Conservation (phyloP, 2,113 vertebrate genomes). For the Eupsittula cactorum region DNA sequence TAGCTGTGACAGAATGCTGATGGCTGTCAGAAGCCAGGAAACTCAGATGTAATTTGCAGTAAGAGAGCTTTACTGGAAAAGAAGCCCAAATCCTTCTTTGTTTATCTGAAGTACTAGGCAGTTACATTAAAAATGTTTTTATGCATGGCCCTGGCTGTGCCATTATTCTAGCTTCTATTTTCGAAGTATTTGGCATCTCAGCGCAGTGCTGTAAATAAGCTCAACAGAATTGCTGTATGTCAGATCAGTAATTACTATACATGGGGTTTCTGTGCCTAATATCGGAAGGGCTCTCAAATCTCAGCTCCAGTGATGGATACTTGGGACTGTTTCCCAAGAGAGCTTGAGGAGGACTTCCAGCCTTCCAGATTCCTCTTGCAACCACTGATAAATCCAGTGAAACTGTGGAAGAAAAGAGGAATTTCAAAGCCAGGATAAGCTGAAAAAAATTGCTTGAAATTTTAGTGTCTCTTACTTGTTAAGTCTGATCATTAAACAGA, state of each 20-base stretch:
- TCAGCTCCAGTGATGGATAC: not conserved
- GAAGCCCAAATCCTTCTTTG: not conserved
- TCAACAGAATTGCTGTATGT: not conserved
- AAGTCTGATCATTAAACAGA: not conserved
- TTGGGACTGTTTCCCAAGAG: not conserved
- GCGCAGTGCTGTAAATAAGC: not conserved
- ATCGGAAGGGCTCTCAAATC: not conserved
- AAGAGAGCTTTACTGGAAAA: not conserved
- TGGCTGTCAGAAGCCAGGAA: not conserved
- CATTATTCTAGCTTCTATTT: not conserved
- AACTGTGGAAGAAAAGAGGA: not conserved
- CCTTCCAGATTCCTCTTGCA: not conserved
- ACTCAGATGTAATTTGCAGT: not conserved
- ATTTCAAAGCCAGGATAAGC: not conserved
- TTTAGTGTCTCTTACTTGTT: not conserved
- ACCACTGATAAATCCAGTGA: not conserved
- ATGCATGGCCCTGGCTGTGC: not conserved
- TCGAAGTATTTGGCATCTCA: not conserved
- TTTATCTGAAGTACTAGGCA: constrained; percentile 11
- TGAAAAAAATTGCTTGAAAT: not conserved
- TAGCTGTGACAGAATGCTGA: not conserved
- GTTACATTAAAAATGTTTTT: not conserved
- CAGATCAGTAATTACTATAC: not conserved
- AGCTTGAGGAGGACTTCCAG: not conserved
- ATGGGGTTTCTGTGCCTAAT: not conserved